Base-by-base conservation (phyloP, 2,113 vertebrate species). In the Oncorhynchus clarkii region DNA sequence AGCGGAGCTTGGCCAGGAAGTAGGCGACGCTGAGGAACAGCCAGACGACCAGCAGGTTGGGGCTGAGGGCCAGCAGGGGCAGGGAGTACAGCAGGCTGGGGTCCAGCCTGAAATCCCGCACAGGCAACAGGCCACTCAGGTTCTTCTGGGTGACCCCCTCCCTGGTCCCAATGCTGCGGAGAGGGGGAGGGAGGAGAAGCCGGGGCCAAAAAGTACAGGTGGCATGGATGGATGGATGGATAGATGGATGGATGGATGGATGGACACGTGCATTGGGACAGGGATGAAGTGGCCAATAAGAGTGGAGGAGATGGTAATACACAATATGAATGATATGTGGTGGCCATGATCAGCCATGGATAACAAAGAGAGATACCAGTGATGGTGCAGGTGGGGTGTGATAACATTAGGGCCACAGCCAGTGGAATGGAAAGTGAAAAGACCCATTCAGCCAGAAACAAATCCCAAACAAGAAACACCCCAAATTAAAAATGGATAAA, bases 71-170 rank as follows among this genome's bases (percentile, higher is more conserved):
- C 89, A 99, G 89, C 83, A 99, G 93, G 87, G 98, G 98, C 89
- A 99, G 94, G 76, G 98, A 99, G 94, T 98, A 99, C 90, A 99
- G 94, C 72, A 99, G 96, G 93, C 94, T 96, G 91, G 97, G 96
- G 85, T 99, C 98, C 94, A 99, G 94, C 86, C 95, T 95, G 91
- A 97, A 92, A 93, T 99, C 97, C 83, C 97, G 96, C 93, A 97
- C 93, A 76, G 98, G 97, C 94, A 97, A 95, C 95, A 98, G 86
- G 88, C 98, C 97, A 85, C 97, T 95, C 95, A 98, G 92, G 95
- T 99, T 99, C 98, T 99, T 99, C 97, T 98, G 97, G 91, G 94
- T 96, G 93, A 99, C 96, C 92, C 96, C 94, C 95, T 99, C 98
- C 94, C 97, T 95, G 84, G 97, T 99, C 91, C 98, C 98, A 96